Conservation (phyloP, 2,113 vertebrate species). For the Otocyon megalotis region DNA sequence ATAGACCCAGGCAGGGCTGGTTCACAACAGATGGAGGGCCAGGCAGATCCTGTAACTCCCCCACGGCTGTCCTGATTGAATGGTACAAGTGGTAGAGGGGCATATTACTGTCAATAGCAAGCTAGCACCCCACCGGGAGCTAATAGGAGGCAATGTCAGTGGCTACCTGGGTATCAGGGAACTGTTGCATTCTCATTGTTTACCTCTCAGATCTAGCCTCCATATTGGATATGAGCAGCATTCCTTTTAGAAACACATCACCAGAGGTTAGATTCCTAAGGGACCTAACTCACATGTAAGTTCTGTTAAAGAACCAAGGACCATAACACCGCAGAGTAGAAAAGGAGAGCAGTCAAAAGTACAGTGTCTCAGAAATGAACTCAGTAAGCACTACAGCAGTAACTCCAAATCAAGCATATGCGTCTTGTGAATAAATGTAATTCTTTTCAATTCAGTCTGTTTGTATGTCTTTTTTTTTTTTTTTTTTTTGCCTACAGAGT, state of each 20-base stretch:
- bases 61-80: background rate
- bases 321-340: background rate
- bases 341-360: background rate
- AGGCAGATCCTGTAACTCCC: background rate
- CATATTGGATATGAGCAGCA: background rate
- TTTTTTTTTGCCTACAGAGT: background rate
- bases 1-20: too few relatives aligned
- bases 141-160: background rate
- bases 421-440: background rate
- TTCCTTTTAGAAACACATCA: background rate
- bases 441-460: background rate
- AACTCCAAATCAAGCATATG: background rate
- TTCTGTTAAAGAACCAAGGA: background rate
- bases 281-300: background rate
- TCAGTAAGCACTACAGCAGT: background rate
- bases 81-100: background rate
- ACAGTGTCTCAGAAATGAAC: background rate
- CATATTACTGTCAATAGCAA: background rate
- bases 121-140: background rate
- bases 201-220: background rate
- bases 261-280: background rate
- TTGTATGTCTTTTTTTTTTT: background rate
- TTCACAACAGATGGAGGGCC: too few relatives aligned
- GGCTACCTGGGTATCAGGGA: background rate
- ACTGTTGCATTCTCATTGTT: background rate